Conservation (phyloP, 2,113 vertebrate genomes). For the Leucosticte australis region DNA sequence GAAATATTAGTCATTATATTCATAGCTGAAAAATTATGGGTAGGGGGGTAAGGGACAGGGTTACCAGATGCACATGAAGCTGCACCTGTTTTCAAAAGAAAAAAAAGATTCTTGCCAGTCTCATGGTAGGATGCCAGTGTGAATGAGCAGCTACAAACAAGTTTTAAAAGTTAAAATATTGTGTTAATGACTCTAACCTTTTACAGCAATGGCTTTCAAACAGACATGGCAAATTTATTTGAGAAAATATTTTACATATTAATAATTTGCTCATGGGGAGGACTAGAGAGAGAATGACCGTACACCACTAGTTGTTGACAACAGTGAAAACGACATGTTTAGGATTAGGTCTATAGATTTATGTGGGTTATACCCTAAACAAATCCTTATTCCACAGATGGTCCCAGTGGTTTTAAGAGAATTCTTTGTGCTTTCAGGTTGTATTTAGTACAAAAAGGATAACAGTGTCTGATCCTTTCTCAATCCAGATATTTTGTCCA, state of each 20-base stretch:
- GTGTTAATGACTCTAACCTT: background rate
- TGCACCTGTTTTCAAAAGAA: background rate
- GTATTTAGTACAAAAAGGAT: background rate
- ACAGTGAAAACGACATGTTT: background rate
- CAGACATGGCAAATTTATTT: background rate
- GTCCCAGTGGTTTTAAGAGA: background rate
- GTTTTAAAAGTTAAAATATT: background rate
- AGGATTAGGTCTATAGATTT: background rate
- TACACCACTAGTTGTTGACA: background rate
- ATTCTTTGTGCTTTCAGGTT: background rate
- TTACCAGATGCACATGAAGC: background rate
- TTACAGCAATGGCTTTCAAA: background rate
- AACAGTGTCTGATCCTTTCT: background rate
- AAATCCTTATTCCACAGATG: background rate
- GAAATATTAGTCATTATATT: background rate
- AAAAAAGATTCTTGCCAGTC: background rate
- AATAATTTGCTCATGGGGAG: background rate
- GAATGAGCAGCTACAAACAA: background rate
- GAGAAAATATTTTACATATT: background rate
- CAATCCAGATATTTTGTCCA: background rate
- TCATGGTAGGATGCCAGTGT: background rate
- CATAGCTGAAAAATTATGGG: background rate
- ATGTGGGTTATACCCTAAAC: background rate
- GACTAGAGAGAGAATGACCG: background rate
- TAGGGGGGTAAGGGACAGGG: fast-evolving